A percentile compares a stretch with the other conserved stretches of the same genome.
Evolutionary conservation across 1,140 invertebrate species (phyloP).

Genomic region (Ericerus pela): DNA sequence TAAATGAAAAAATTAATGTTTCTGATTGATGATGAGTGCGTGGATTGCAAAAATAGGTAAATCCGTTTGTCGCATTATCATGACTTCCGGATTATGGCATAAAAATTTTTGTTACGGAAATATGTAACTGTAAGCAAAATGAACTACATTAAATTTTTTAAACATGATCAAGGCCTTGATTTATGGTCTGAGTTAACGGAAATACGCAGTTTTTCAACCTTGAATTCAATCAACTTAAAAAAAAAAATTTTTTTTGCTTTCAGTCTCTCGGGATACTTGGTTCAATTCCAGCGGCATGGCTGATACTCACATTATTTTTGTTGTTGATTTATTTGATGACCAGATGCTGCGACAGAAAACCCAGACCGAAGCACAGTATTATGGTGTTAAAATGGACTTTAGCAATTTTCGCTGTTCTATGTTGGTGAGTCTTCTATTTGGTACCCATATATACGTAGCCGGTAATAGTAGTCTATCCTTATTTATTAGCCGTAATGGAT

Average conservation of each 20-base stretch:
- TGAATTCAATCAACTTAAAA: slow-evolving; percentile 14
- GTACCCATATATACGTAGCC: too few relatives aligned
- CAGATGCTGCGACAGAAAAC: slow-evolving; percentile 82
- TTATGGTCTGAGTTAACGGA: background rate
- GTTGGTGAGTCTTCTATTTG: slow-evolving; percentile 26
- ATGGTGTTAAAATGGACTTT: slow-evolving; percentile 67
- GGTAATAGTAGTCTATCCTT: too few relatives aligned
- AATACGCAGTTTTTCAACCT: too few relatives aligned
- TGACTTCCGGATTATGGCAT: background rate
- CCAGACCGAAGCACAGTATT: slow-evolving; percentile 66
- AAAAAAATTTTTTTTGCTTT: slow-evolving; percentile 21
- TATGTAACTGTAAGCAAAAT: background rate
- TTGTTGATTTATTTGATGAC: slow-evolving; percentile 80
- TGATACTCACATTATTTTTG: slow-evolving; percentile 73
- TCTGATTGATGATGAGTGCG: too few relatives aligned
- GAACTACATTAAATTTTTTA: background rate
- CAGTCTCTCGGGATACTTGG: slow-evolving; percentile 82
- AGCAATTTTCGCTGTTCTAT: slow-evolving; percentile 57
- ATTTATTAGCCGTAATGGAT: too few relatives aligned
- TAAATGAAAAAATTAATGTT: too few relatives aligned
- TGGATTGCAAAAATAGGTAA: too few relatives aligned
- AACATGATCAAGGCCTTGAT: background rate
- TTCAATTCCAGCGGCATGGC: slow-evolving; percentile 74
- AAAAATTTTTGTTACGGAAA: background rate
- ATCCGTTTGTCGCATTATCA: background rate